Evolutionary conservation across 2,113 vertebrate genomes (phyloP).

Genomic region (Bubalus kerabau): DNA sequence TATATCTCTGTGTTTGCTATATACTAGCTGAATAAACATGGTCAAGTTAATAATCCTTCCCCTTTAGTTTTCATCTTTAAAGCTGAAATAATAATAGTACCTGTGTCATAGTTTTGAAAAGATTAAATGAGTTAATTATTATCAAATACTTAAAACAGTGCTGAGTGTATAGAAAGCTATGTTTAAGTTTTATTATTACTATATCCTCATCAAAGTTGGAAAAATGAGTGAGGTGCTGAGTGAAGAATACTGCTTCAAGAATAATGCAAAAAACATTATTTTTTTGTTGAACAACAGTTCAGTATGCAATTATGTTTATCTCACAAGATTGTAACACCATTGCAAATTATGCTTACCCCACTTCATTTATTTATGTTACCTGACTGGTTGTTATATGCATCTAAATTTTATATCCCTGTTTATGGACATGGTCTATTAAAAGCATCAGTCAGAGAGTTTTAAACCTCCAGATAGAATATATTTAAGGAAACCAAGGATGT

Average conservation of each 20-base stretch:
- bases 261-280: background rate
- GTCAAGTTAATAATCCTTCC: background rate
- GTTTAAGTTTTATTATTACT: constrained; percentile 3
- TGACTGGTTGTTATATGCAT: background rate
- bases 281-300: constrained; percentile 1
- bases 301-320: background rate
- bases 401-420: background rate
- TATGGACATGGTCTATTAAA: background rate
- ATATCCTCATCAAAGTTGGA: background rate
- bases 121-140: background rate
- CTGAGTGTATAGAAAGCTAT: background rate
- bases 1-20: background rate
- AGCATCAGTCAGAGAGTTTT: background rate
- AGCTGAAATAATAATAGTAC: background rate
- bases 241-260: background rate
- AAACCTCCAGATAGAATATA: background rate
- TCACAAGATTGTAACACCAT: background rate
- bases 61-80: background rate
- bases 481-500: background rate
- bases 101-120: background rate
- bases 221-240: background rate
- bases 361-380: background rate
- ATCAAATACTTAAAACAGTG: background rate
- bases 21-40: background rate
- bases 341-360: background rate